A percentile compares a stretch with the other conserved stretches of the same genome.
Evolutionary conservation across 2,113 vertebrate genomes (phyloP).

Genomic region (Irena cyanogastra): DNA sequence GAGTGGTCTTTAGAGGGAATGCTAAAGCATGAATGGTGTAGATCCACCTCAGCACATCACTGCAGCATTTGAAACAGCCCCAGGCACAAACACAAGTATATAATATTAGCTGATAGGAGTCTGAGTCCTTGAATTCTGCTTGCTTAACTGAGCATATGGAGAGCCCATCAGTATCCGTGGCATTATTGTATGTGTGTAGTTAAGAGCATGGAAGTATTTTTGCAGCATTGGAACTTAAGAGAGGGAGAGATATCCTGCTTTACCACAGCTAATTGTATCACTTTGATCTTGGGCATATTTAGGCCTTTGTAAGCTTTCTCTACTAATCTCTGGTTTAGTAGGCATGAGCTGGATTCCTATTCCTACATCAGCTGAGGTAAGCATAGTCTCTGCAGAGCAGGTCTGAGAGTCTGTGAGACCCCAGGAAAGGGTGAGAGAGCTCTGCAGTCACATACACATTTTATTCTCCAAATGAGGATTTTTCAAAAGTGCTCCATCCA

Average conservation of each 20-base stretch:
- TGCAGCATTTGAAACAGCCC: not conserved
- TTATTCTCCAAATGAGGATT: not conserved
- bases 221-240: not conserved
- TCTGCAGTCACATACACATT: not conserved
- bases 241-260: not conserved
- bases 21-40: not conserved
- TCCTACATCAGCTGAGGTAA: not conserved
- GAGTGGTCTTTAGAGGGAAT: not conserved
- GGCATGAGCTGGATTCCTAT: not conserved
- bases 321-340: not conserved
- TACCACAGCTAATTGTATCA: not conserved
- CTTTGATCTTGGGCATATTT: not conserved
- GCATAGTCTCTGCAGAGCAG: not conserved
- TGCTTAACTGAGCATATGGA: not conserved
- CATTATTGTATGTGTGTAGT: not conserved
- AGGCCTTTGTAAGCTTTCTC: not conserved
- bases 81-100: not conserved
- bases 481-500: not conserved
- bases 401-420: not conserved
- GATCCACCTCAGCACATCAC: not conserved
- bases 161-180: rapidly evolving
- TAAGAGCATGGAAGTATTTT: not conserved
- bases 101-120: not conserved
- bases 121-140: not conserved
- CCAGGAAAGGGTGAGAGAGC: not conserved